These are phyloP conservation scores for Eugnorisma glareosa DNA, from an alignment of 2,888 invertebrate genomes.

Conservation along the genomic window DNA sequence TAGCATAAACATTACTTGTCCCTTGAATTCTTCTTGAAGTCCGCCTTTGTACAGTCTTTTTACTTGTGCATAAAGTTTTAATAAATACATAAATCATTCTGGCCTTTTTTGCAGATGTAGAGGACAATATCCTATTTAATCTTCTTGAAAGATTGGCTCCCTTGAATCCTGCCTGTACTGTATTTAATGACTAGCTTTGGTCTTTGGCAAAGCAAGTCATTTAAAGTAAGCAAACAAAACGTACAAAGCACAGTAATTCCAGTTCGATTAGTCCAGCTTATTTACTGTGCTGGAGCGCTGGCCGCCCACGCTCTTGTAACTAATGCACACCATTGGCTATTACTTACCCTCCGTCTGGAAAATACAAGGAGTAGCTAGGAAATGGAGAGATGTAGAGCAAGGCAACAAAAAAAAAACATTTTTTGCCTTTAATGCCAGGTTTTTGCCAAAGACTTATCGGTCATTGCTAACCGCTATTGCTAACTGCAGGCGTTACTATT, in stretches of 20 bases:
- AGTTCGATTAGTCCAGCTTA: constrained; percentile 69
- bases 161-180: background rate
- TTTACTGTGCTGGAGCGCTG: constrained; percentile 68
- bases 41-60: too few relatives aligned
- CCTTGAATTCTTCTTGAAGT: too few relatives aligned
- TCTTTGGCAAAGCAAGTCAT: background rate
- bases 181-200: background rate
- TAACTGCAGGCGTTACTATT: background rate
- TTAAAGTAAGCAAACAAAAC: constrained; percentile 22
- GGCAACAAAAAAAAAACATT: background rate
- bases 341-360: constrained; percentile 78
- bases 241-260: constrained; percentile 45
- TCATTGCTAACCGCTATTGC: background rate
- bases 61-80: too few relatives aligned
- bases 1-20: background rate
- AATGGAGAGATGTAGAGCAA: constrained; percentile 17
- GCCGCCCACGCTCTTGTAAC: constrained; percentile 84
- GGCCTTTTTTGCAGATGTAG: background rate
- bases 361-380: constrained; percentile 30
- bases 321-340: constrained; percentile 84
- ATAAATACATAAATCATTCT: too few relatives aligned
- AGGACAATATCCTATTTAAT: background rate
- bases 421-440: background rate
- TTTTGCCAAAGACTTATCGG: background rate
- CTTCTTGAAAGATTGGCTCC: background rate